Conservation (phyloP, 2,797 vertebrate species). For the Microcaecilia unicolor region DNA sequence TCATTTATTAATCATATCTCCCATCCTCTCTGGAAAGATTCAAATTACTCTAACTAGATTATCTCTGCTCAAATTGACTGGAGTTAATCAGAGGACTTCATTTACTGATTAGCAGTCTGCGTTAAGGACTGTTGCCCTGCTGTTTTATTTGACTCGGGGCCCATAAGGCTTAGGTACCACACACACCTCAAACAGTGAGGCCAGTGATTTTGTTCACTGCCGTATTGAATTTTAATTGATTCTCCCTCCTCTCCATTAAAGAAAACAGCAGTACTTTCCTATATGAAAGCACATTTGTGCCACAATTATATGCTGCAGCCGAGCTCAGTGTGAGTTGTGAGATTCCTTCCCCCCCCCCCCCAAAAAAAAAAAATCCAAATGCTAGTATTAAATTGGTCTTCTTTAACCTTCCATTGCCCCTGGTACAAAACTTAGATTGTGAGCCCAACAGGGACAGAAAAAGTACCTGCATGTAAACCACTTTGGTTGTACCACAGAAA, state of each 20-base stretch:
- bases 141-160: not conserved
- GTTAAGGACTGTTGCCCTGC: not conserved
- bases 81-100: not conserved
- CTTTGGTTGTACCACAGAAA: too few species aligned
- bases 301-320: too few species aligned
- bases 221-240: not conserved
- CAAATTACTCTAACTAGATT: fast-evolving
- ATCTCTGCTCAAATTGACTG: fast-evolving
- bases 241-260: not conserved
- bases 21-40: not conserved
- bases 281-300: too few species aligned
- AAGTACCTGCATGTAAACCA: too few species aligned
- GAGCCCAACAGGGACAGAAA: too few species aligned
- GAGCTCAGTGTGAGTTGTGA: too few species aligned
- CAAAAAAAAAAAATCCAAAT: too few species aligned
- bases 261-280: too few species aligned
- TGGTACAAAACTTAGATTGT: too few species aligned
- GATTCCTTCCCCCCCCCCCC: too few species aligned
- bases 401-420: too few species aligned
- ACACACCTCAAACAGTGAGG: not conserved
- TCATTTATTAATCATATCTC: not conserved
- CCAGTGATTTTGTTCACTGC: fast-evolving
- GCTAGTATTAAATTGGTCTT: too few species aligned
- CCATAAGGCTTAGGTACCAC: not conserved
- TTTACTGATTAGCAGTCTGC: fast-evolving